Evolutionary conservation across 2,797 vertebrate species (phyloP).

Genomic region (Sebastes minor): DNA sequence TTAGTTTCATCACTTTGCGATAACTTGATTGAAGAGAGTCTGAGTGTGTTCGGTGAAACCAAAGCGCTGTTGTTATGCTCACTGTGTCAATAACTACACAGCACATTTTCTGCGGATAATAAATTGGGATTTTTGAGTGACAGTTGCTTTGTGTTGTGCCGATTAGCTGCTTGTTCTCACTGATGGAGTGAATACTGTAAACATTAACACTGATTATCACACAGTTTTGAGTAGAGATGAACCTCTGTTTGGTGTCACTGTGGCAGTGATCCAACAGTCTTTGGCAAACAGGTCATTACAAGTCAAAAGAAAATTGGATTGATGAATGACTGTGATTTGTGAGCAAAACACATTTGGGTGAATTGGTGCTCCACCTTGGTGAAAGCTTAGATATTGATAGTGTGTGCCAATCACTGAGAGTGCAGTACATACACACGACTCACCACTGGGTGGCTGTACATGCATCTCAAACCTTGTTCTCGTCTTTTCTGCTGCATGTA

Average conservation of each 20-base stretch:
- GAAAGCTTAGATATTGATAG: neutral
- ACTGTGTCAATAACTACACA: neutral
- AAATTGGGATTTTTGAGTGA: slow-evolving; percentile 15
- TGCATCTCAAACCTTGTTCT: neutral
- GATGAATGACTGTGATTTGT: neutral
- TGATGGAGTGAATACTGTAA: neutral
- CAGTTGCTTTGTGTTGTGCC: neutral
- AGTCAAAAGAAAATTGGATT: neutral
- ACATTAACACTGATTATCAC: neutral
- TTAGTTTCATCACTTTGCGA: neutral
- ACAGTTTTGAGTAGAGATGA: neutral
- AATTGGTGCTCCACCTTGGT: neutral
- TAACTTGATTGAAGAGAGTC: neutral
- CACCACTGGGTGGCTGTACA: slow-evolving; percentile 9
- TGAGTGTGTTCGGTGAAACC: neutral
- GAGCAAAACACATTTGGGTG: neutral
- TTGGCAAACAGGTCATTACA: neutral
- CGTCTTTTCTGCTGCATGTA: neutral
- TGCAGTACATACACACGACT: neutral
- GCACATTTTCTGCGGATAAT: neutral
- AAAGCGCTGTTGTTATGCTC: neutral
- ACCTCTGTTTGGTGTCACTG: neutral
- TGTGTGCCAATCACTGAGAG: neutral
- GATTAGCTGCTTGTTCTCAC: slow-evolving; percentile 21
- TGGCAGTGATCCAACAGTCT: neutral